Percentiles rank a stretch among this genome's conserved stretches.
phyloP scores from a whole-genome alignment of 2,113 vertebrate species.

The Notechis scutatus region DNA sequence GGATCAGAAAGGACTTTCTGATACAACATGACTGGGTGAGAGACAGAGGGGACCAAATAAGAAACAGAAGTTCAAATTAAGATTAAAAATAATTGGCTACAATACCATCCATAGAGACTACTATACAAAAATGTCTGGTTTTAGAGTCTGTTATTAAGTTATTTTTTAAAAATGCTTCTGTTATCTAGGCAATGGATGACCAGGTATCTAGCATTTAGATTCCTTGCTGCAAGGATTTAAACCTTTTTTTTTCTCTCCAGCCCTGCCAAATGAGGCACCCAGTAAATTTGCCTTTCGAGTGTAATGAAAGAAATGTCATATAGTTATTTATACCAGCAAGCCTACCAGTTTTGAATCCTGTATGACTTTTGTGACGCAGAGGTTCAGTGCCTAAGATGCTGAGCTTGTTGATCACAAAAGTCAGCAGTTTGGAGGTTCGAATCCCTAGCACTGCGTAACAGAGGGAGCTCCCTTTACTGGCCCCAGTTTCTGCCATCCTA shows the following conservation, averaged over 20 bases:
- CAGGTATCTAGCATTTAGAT: not conserved
- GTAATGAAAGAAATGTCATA: conserved; percentile 22
- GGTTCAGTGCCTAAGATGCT: too few species aligned
- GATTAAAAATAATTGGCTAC: not conserved
- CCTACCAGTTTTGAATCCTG: conserved; percentile 4
- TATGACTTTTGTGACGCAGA: not conserved
- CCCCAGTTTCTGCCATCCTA: too few species aligned
- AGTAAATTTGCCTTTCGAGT: conserved; percentile 22
- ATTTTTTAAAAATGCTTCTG: not conserved
- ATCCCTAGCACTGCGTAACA: too few species aligned
- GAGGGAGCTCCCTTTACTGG: too few species aligned
- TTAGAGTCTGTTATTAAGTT: not conserved
- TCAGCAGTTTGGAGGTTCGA: too few species aligned
- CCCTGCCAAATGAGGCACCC: not conserved
- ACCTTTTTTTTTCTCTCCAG: not conserved
- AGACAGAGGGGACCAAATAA: not conserved
- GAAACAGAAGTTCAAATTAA: not conserved
- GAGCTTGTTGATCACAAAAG: too few species aligned
- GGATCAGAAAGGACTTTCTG: not conserved
- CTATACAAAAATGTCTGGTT: not conserved
- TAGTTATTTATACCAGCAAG: conserved; percentile 1
- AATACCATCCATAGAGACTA: not conserved
- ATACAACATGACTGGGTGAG: not conserved
- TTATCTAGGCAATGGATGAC: not conserved
- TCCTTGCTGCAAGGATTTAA: not conserved